These are phyloP conservation scores for Enteromius thamalakanensis DNA, from an alignment of 2,797 vertebrate species.

Conservation along the genomic window DNA sequence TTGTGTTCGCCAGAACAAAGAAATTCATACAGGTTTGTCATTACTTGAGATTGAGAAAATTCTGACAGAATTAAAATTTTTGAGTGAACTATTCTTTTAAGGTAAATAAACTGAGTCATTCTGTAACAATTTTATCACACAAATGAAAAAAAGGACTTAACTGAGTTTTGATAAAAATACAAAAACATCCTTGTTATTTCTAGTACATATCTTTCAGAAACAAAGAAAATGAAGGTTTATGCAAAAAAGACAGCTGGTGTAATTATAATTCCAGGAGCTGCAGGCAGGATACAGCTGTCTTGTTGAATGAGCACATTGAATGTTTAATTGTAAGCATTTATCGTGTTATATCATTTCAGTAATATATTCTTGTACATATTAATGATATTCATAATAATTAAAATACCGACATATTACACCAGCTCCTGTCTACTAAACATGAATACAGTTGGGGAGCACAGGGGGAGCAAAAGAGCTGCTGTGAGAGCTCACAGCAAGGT, in stretches of 20 bases:
- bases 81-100: not conserved
- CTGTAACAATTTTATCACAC: not conserved
- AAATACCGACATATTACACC: not conserved
- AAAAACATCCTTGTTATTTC: not conserved
- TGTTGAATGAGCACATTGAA: slow-evolving; percentile 3
- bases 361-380: not conserved
- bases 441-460: too few species aligned
- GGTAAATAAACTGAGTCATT: not conserved
- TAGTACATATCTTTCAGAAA: not conserved
- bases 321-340: not conserved
- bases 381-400: not conserved
- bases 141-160: not conserved
- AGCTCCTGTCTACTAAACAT: not conserved
- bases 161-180: not conserved
- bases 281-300: slow-evolving; percentile 2
- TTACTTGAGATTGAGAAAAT: too few species aligned
- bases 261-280: not conserved
- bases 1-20: too few species aligned
- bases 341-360: not conserved
- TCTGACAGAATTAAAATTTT: too few species aligned
- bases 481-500: slow-evolving; percentile 62
- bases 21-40: too few species aligned
- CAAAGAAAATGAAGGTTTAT: not conserved
- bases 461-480: slow-evolving; percentile 4
- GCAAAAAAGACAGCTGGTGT: slow-evolving; percentile 7